phyloP scores from a whole-genome alignment of 2,113 vertebrate genomes.

The Pionites leucogaster region DNA sequence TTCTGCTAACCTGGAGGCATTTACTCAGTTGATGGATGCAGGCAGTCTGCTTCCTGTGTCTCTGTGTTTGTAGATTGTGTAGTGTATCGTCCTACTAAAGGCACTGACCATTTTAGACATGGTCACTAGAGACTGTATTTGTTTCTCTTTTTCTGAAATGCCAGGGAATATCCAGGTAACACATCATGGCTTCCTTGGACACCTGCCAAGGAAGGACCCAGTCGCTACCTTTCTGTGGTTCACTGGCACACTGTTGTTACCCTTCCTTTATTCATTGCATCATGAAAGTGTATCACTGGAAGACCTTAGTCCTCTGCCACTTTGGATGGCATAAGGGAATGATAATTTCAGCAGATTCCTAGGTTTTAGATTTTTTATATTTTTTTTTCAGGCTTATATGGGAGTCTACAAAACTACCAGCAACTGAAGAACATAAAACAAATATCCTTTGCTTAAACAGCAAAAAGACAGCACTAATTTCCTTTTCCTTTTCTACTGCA shows the following conservation, averaged over 20 bases:
- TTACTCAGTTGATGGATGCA: slow-evolving; percentile 61
- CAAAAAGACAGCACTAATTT: neutral
- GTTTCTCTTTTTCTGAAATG: neutral
- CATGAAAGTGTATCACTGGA: neutral
- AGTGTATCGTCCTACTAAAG: slow-evolving; percentile 7
- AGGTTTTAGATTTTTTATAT: neutral
- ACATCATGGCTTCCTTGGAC: neutral
- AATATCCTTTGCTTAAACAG: neutral
- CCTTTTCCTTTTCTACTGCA: neutral
- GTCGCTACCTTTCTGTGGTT: neutral
- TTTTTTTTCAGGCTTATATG: neutral
- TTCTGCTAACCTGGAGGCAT: slow-evolving; percentile 71
- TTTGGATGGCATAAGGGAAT: neutral
- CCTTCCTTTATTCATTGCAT: neutral
- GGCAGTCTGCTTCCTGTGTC: slow-evolving; percentile 26
- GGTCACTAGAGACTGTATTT: neutral
- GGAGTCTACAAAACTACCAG: neutral
- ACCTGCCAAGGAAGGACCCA: slow-evolving; percentile 44
- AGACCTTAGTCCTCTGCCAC: neutral
- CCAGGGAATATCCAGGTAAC: neutral
- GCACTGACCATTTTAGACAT: slow-evolving; percentile 16
- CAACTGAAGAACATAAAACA: neutral
- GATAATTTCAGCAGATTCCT: neutral
- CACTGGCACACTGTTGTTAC: neutral
- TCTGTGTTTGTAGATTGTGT: neutral